Conservation (phyloP, 2,113 vertebrate genomes). For the Oreotrochilus melanogaster region DNA sequence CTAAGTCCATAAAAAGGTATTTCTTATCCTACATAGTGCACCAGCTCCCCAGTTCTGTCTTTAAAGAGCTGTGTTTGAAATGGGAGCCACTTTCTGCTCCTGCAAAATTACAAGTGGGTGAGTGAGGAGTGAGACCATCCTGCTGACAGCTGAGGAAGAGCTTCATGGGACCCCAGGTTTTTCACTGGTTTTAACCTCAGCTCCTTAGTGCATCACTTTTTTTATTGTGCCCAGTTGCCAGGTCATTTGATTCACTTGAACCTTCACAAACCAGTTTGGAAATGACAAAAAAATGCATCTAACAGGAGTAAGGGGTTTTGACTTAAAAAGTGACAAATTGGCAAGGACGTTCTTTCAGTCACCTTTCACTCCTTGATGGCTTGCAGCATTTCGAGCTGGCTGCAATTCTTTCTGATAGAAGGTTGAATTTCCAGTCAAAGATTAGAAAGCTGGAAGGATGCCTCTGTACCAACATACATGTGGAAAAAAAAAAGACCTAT, state of each 20-base stretch:
- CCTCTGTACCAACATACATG: not conserved
- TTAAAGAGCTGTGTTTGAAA: not conserved
- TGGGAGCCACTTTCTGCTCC: not conserved
- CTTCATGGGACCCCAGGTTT: not conserved
- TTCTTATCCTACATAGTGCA: not conserved
- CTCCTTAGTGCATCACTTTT: not conserved
- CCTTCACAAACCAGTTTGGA: not conserved
- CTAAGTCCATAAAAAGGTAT: not conserved
- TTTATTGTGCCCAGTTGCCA: not conserved
- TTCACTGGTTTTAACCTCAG: not conserved
- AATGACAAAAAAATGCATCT: not conserved
- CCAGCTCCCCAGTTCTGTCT: not conserved
- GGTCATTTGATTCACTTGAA: not conserved
- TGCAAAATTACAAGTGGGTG: not conserved
- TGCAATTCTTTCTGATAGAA: not conserved
- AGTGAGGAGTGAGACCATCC: not conserved
- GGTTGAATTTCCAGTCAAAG: not conserved
- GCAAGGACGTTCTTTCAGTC: not conserved
- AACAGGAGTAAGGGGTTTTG: not conserved
- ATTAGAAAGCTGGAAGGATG: not conserved
- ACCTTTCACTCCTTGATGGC: not conserved
- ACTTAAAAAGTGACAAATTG: not conserved
- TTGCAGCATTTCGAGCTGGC: not conserved
- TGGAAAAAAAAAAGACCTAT: not conserved
- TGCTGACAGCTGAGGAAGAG: not conserved